These are phyloP conservation scores for Hydrochoerus hydrochaeris DNA, from an alignment of 2,113 vertebrate species.

Conservation along the genomic window DNA sequence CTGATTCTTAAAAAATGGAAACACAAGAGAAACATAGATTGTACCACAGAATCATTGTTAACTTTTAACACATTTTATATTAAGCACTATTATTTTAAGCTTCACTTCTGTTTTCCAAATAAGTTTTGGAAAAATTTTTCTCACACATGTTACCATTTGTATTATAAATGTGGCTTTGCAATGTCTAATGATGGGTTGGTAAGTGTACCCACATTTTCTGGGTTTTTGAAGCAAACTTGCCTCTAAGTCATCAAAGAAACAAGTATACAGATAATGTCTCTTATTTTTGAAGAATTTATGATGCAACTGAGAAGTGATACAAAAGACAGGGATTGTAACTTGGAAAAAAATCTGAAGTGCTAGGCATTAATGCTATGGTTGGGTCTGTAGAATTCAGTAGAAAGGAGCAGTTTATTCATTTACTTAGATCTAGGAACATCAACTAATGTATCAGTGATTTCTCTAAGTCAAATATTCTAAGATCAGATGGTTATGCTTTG, in stretches of 20 bases:
- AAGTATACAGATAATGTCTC: neutral
- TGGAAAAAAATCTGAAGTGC: neutral
- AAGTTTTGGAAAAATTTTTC: conserved; percentile 54
- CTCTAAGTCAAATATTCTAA: neutral
- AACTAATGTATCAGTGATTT: neutral
- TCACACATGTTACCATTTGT: conserved; percentile 49
- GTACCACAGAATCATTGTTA: conserved; percentile 45
- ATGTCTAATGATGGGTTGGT: conserved; percentile 8
- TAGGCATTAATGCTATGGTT: neutral
- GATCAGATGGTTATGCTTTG: neutral
- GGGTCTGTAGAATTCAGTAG: neutral
- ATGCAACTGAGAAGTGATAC: neutral
- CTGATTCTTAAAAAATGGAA: conserved; percentile 53
- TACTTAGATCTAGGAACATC: neutral
- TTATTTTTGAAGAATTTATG: neutral
- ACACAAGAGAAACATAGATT: conserved; percentile 35
- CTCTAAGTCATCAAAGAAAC: conserved; percentile 14
- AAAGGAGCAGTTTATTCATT: neutral
- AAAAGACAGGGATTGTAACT: neutral
- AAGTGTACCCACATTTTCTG: neutral
- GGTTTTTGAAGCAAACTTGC: neutral
- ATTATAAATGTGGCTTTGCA: conserved; percentile 27
- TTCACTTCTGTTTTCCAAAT: conserved; percentile 71
- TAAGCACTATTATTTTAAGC: conserved; percentile 74
- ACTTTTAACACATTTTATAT: conserved; percentile 75